A percentile compares a stretch with the other conserved stretches of the same genome.
Evolutionary conservation across 2,888 invertebrate species (phyloP).

Genomic region (Drosophila mayaguana): DNA sequence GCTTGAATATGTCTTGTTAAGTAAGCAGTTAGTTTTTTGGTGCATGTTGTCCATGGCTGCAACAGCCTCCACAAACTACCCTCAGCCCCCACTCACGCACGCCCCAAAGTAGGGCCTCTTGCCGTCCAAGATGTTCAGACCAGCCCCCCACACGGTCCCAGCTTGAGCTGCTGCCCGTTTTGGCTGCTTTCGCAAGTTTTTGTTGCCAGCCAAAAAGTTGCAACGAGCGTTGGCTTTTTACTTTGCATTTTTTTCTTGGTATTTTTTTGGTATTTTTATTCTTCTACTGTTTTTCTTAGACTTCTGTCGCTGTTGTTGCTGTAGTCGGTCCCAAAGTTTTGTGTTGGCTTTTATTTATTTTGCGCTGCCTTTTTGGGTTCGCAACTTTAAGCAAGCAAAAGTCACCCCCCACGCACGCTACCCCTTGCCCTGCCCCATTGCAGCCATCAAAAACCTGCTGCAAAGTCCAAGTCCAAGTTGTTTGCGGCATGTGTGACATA

Average conservation of each 20-base stretch:
- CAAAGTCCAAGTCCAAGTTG: conserved; percentile 48
- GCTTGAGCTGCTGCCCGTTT: conserved; percentile 19
- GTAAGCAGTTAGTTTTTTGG: conserved; percentile 80
- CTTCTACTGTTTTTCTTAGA: conserved; percentile 15
- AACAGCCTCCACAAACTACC: conserved; percentile 9
- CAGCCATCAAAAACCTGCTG: conserved; percentile 6
- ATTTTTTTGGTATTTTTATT: conserved; percentile 8
- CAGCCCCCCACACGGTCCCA: not conserved
- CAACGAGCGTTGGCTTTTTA: conserved; percentile 54
- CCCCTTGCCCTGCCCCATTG: not conserved
- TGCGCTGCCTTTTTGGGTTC: conserved; percentile 25
- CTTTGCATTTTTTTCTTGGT: conserved; percentile 19
- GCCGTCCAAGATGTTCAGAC: not conserved
- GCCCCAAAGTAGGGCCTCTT: not conserved
- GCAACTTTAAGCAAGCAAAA: conserved; percentile 69
- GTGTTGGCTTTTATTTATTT: conserved; percentile 72
- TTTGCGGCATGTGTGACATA: conserved; percentile 68
- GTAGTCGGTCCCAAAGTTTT: conserved; percentile 50
- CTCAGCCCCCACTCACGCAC: not conserved
- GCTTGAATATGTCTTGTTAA: conserved; percentile 80
- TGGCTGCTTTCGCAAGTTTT: conserved; percentile 42
- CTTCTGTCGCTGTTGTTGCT: conserved; percentile 9
- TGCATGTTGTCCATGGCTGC: conserved; percentile 45
- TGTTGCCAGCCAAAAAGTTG: conserved; percentile 65
- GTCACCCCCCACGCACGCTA: conserved; percentile 16